Evolutionary conservation across 2,113 vertebrate species (phyloP).

Genomic region (Melanocharis versteri): DNA sequence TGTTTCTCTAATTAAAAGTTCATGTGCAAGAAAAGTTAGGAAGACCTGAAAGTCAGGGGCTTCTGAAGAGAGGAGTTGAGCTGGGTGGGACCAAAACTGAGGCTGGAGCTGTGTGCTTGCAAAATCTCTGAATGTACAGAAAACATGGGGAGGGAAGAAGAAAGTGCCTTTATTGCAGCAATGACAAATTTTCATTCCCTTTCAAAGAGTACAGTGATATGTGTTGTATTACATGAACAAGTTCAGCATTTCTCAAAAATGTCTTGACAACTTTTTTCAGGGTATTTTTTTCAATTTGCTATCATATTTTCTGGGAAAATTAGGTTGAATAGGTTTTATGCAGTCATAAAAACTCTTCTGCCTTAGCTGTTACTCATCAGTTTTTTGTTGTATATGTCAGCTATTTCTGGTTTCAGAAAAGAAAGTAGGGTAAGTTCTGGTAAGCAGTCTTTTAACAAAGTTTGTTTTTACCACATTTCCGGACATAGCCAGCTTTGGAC

Average conservation of each 20-base stretch:
- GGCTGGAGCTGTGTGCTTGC: neutral
- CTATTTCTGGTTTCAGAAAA: neutral
- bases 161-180: neutral
- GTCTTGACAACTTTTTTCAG: neutral
- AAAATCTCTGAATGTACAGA: neutral
- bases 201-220: neutral
- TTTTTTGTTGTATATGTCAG: neutral
- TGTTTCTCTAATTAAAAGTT: neutral
- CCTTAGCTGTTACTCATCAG: neutral
- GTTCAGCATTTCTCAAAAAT: neutral
- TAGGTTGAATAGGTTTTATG: neutral
- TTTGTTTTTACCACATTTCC: neutral
- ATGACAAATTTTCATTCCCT: neutral
- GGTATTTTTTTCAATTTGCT: neutral
- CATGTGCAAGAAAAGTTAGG: neutral
- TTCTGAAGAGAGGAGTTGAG: neutral
- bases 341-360: neutral
- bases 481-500: neutral
- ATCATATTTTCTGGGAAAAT: neutral
- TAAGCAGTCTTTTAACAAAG: neutral
- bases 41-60: neutral
- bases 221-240: neutral
- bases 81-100: neutral
- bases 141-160: fast-evolving
- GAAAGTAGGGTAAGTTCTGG: neutral